phyloP scores from a whole-genome alignment of 1,140 invertebrate genomes.

The Drosophila cardini region DNA sequence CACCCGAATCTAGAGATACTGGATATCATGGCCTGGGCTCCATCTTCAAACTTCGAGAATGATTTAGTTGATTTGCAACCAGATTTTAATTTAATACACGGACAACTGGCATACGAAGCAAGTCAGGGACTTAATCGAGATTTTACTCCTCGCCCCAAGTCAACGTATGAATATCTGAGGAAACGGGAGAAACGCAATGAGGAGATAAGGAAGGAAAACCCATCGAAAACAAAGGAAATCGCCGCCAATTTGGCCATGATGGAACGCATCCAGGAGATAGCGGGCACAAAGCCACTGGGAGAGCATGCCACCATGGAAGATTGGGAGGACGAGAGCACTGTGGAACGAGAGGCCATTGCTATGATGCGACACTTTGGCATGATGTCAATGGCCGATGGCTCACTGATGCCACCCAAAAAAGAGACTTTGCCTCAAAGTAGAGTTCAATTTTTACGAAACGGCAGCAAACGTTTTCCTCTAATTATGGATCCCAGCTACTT shows the following conservation, averaged over 20 bases:
- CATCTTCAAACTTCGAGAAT: slow-evolving; percentile 68
- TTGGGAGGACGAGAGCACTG: slow-evolving; percentile 62
- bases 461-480: slow-evolving; percentile 33
- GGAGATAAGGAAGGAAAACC: slow-evolving; percentile 10
- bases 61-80: slow-evolving; percentile 68
- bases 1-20: slow-evolving; percentile 21
- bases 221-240: slow-evolving; percentile 35
- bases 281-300: slow-evolving; percentile 66
- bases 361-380: slow-evolving; percentile 77
- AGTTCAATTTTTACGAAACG: slow-evolving; percentile 39
- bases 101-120: slow-evolving; percentile 53
- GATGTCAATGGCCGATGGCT: slow-evolving; percentile 42
- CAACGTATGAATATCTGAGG: slow-evolving; percentile 46
- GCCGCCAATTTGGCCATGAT: slow-evolving; percentile 56
- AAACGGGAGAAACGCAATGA: slow-evolving; percentile 33
- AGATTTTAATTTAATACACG: slow-evolving; percentile 55
- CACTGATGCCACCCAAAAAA: not conserved
- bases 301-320: slow-evolving; percentile 69
- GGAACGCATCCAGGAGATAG: slow-evolving; percentile 66
- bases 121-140: slow-evolving; percentile 12
- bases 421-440: slow-evolving; percentile 7
- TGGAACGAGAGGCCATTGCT: slow-evolving; percentile 63
- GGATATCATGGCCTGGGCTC: slow-evolving; percentile 67
- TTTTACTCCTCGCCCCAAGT: slow-evolving; percentile 46
- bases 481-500: slow-evolving; percentile 62